phyloP scores from a whole-genome alignment of 2,888 invertebrate genomes.

The Drosophila tripunctata region DNA sequence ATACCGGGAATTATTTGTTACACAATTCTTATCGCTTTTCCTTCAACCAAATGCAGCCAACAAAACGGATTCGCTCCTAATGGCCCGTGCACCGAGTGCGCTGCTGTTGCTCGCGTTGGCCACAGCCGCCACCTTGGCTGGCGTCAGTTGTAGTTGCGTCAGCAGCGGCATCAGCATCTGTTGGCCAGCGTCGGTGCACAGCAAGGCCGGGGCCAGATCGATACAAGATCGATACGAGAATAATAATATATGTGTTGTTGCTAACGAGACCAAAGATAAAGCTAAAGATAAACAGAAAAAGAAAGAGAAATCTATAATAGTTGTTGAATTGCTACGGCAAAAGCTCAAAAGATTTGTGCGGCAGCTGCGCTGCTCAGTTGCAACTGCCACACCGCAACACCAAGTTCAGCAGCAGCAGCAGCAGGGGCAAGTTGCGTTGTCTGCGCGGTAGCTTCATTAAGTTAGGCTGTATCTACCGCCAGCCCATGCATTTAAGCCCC shows the following conservation, averaged over 20 bases:
- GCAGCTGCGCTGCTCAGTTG: slow-evolving; percentile 37
- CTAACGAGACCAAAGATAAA: slow-evolving; percentile 21
- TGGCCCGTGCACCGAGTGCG: slow-evolving; percentile 71
- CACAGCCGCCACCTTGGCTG: slow-evolving; percentile 62
- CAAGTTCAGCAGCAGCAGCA: slow-evolving; percentile 17
- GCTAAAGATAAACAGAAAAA: slow-evolving; percentile 7
- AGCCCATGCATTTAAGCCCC: slow-evolving; percentile 48
- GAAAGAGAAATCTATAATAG: background rate
- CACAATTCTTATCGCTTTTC: slow-evolving; percentile 84
- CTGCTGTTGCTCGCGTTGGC: slow-evolving; percentile 72
- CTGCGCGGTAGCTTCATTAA: slow-evolving; percentile 79
- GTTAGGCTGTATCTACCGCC: slow-evolving; percentile 13
- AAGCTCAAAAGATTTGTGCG: slow-evolving; percentile 33
- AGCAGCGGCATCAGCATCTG: background rate
- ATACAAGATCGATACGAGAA: slow-evolving; percentile 19
- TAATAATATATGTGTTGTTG: slow-evolving; percentile 10
- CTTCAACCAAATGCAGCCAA: slow-evolving; percentile 84
- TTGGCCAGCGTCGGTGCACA: slow-evolving; percentile 36
- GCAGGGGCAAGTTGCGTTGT: slow-evolving; percentile 42
- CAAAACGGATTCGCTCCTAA: slow-evolving; percentile 77
- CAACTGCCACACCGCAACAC: slow-evolving; percentile 21
- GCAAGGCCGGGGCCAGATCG: slow-evolving; percentile 37
- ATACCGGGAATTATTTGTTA: slow-evolving; percentile 84
- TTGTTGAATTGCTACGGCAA: slow-evolving; percentile 26
- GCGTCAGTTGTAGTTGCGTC: slow-evolving; percentile 38